These are phyloP conservation scores for Drosophila robusta DNA, from an alignment of 2,888 invertebrate genomes.

Conservation along the genomic window DNA sequence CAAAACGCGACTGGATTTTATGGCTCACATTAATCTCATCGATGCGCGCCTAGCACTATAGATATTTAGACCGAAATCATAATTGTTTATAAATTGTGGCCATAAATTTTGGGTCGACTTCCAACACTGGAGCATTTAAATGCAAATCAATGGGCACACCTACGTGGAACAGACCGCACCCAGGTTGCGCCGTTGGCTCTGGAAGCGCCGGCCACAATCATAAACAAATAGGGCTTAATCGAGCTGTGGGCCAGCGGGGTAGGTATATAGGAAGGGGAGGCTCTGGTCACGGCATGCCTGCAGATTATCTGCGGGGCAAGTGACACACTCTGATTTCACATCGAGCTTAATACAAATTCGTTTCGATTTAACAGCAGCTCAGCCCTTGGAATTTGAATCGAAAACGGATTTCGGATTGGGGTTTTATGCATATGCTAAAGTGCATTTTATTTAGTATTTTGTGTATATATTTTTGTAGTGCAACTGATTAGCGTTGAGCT, in stretches of 20 bases:
- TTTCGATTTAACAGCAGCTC: conserved; percentile 60
- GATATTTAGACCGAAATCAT: conserved; percentile 58
- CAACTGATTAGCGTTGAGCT: conserved; percentile 71
- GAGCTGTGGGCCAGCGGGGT: not conserved
- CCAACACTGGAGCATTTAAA: conserved; percentile 53
- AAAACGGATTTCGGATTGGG: conserved; percentile 17
- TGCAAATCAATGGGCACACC: conserved; percentile 72
- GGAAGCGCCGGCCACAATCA: conserved; percentile 64
- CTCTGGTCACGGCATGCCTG: conserved; percentile 57
- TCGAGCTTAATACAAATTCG: conserved; percentile 59
- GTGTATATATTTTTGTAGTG: conserved; percentile 35
- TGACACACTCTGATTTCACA: conserved; percentile 62
- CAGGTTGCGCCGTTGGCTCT: conserved; percentile 29
- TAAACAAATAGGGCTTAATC: conserved; percentile 53
- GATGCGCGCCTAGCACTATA: conserved; percentile 22
- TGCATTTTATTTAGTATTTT: conserved; percentile 47
- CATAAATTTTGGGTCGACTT: conserved; percentile 59
- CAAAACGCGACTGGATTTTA: conserved; percentile 33
- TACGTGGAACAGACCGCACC: conserved; percentile 59
- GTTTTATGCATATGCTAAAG: conserved; percentile 38
- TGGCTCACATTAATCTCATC: conserved; percentile 46
- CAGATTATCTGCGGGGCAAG: conserved; percentile 65
- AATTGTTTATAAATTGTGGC: conserved; percentile 77
- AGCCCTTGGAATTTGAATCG: conserved; percentile 38
- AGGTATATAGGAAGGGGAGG: not conserved